These are phyloP conservation scores for Steinernema khuongi DNA, from an alignment of 1,140 invertebrate species.

Conservation along the genomic window DNA sequence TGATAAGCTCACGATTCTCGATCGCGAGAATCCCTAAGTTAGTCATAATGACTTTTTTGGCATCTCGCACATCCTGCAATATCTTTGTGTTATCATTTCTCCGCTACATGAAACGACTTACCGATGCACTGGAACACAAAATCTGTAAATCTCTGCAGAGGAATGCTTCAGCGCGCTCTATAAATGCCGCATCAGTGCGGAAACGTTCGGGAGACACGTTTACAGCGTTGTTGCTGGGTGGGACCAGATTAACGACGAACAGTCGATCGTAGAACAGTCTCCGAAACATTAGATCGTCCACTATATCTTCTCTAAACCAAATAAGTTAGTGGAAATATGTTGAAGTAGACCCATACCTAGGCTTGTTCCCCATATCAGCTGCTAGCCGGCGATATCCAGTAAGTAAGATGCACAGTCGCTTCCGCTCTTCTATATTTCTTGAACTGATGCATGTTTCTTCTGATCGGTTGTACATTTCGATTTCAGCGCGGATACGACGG, in stretches of 20 bases:
- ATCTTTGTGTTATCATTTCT: not conserved
- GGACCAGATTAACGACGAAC: not conserved
- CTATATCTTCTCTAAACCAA: not conserved
- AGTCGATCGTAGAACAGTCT: not conserved
- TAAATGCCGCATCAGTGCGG: not conserved
- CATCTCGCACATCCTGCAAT: not conserved
- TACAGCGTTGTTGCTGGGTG: not conserved
- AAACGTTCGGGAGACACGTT: not conserved
- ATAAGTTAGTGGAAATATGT: not conserved
- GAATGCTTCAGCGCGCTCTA: not conserved
- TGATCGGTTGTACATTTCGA: not conserved
- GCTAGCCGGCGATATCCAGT: not conserved
- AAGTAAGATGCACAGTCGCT: not conserved
- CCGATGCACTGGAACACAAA: not conserved
- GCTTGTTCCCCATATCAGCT: not conserved
- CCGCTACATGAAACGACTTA: not conserved
- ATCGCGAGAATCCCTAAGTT: not conserved
- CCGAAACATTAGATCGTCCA: not conserved
- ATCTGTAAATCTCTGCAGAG: not conserved
- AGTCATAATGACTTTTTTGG: not conserved
- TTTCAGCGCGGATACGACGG: not conserved
- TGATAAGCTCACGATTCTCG: not conserved
- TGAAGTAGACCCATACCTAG: not conserved
- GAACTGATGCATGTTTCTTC: not conserved
- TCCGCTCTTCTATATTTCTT: not conserved